These are phyloP conservation scores for Leptopilina boulardi DNA, from an alignment of 1,140 invertebrate species.

Conservation along the genomic window DNA sequence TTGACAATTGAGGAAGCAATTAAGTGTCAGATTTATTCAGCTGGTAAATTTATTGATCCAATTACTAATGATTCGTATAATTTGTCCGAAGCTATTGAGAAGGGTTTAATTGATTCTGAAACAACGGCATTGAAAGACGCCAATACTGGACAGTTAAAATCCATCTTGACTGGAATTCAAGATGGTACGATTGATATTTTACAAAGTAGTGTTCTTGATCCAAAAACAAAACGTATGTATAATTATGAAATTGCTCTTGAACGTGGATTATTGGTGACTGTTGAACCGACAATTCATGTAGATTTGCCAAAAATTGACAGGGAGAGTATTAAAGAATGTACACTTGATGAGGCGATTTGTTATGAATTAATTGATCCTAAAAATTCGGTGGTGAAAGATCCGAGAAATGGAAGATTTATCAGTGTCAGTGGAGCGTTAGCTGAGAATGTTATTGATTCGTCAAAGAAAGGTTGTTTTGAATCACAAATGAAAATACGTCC, in stretches of 20 bases:
- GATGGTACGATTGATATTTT: constrained; percentile 87
- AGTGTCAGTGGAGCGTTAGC: constrained; percentile 83
- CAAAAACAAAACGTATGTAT: constrained; percentile 83
- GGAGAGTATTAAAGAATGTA: constrained; percentile 79
- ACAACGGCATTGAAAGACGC: constrained; percentile 88
- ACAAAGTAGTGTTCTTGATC: constrained; percentile 86
- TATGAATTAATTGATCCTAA: constrained; percentile 86
- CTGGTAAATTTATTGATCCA: constrained; percentile 88
- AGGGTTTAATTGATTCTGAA: constrained; percentile 85
- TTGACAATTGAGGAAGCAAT: constrained; percentile 87
- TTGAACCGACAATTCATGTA: constrained; percentile 80
- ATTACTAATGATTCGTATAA: constrained; percentile 82
- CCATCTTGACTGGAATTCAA: constrained; percentile 84
- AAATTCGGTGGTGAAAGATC: constrained; percentile 86
- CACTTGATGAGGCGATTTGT: constrained; percentile 86
- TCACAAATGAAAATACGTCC: constrained; percentile 79
- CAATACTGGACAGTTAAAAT: constrained; percentile 83
- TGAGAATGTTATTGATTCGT: constrained; percentile 83
- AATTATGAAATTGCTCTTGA: constrained; percentile 86
- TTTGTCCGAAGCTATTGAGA: constrained; percentile 83
- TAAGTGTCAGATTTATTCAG: constrained; percentile 84
- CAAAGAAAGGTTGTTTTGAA: constrained; percentile 82
- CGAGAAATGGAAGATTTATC: constrained; percentile 84
- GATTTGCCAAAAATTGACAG: constrained; percentile 72
- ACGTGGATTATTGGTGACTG: constrained; percentile 83